Base-by-base conservation (phyloP, 2,797 vertebrate species). In the Sebastes glaucus region DNA sequence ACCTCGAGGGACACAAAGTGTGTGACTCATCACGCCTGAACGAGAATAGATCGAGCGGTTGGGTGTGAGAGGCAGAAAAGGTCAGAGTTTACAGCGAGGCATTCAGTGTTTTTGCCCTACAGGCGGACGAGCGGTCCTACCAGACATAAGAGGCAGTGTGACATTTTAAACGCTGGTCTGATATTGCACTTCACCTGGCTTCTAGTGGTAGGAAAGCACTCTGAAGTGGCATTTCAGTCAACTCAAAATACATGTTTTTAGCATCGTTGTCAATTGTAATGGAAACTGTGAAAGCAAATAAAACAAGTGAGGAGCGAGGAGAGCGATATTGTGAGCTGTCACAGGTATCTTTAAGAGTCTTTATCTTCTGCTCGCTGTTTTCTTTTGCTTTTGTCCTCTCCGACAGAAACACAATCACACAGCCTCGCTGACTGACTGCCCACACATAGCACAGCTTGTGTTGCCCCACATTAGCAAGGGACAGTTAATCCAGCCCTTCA, bases 401-500 rank as follows among this genome's bases (percentile, higher is more conserved):
- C 74, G 71, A 83, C 65, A 57, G 77, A 82, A 84, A 90, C 80
- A 87, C 75, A 87, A 84, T 84, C 81, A 32, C 78, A 72, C 35
- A 61, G 79, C 75, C 59, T 35, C 63, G 64, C 71, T 60, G 69
- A 69, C 75, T 84, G 79, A 69, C 75, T 84, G 79, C 86, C 70
- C 85, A 87, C 70, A 81, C 89, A 88, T 81, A 89, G 83, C 86
- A 88, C 90, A 91, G 90, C 86, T 90, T 90, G 88, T 78, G 82
- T 82, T 89, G 84, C 84, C 86, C 89, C 74, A 88, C 70, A 90
- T 91, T 82, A 86, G 82, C 67, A 69, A 83, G 79, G 94, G 85
- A 95, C 95, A 95, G 90, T 92, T 95, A 95, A 96, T 95, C 94
- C 95, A 81, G 64, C 65, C 89, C 89, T 88, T 93, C 93, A 93